phyloP scores from a whole-genome alignment of 2,113 vertebrate species.

The Chlorodrepanis virens region DNA sequence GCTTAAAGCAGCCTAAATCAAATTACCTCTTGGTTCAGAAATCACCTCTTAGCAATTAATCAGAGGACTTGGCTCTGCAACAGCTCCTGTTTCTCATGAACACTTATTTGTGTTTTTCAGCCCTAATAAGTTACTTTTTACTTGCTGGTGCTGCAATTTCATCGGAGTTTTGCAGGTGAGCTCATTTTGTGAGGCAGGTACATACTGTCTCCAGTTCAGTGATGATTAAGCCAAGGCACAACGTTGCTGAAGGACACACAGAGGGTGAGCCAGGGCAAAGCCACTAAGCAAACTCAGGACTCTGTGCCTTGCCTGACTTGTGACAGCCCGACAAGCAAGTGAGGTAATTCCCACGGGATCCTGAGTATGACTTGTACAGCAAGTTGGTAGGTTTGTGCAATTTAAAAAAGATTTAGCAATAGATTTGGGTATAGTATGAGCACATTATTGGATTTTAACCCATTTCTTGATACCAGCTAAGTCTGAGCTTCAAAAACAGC shows the following conservation, averaged over 20 bases:
- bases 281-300: not conserved
- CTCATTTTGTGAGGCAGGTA: not conserved
- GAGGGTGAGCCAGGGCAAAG: not conserved
- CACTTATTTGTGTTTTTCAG: conserved; percentile 49
- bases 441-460: conserved; percentile 15
- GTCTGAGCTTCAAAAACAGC: conserved; percentile 4
- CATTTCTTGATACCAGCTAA: not conserved
- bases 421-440: not conserved
- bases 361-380: not conserved
- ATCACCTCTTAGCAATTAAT: conserved; percentile 16
- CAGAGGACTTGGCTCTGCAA: not conserved
- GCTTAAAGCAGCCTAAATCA: conserved; percentile 48
- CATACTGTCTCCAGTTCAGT: not conserved
- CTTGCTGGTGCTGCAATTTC: not conserved
- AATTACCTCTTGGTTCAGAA: conserved; percentile 51
- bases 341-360: not conserved
- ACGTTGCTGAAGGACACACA: not conserved
- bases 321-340: not conserved
- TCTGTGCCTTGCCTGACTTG: not conserved
- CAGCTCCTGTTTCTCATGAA: conserved; percentile 7
- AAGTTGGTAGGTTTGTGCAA: not conserved
- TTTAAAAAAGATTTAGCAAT: not conserved
- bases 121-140: not conserved
- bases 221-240: not conserved
- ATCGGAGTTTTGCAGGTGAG: not conserved